Evolutionary conservation across 1,140 invertebrate genomes (phyloP), one percentile per base, ranked within the genome.

Genomic region (Trinorchestia longiramus): DNA sequence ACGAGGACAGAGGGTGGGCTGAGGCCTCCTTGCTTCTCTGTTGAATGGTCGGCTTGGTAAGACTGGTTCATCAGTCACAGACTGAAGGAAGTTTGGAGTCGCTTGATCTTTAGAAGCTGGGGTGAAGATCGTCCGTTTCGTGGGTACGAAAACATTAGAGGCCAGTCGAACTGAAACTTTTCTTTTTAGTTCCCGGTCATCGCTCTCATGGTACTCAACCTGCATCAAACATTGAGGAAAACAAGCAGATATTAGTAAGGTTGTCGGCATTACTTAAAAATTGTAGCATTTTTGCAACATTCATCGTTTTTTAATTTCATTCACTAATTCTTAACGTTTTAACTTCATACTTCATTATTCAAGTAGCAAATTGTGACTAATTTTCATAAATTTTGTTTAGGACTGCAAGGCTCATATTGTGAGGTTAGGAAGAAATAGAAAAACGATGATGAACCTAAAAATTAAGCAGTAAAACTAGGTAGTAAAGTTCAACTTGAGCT

Each of bases 101-200:
- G 95, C 95, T 23, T 43, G 95, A n/a, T 87, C 43, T 53, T 88
- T 77, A 11, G 62, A 95, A 15, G 95, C 87, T 62, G 95, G 95
- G 17, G 95, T 95, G n/a, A 95, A 95, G 11, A 95, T 95, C 41
- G 95, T 95, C 1, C 95, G 57, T 53, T 95, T 95, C 28, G 95
- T 95, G 36, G 95, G 53, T 8, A 95, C 95, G n/a, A 95, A 95
- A 44, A 95, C 95, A 45, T 95, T 88, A 3, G 92, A 45, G 44
- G 92, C 92, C 92, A 94, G 8, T 6, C 92, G 92, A 47, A 44
- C 44, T 15, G 92, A 94, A 8, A 47, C 92, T 43, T 94, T 94
- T 43, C 92, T 42, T 43, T 94, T 44, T 36, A 94, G 6, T 47
- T 47, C 43, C 6, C 40, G 41, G 92, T 47, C 44, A 40, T 44